Evolutionary conservation across 1,140 invertebrate genomes (phyloP), one percentile per base, ranked within the genome.

Genomic region (Carposina sasakii): DNA sequence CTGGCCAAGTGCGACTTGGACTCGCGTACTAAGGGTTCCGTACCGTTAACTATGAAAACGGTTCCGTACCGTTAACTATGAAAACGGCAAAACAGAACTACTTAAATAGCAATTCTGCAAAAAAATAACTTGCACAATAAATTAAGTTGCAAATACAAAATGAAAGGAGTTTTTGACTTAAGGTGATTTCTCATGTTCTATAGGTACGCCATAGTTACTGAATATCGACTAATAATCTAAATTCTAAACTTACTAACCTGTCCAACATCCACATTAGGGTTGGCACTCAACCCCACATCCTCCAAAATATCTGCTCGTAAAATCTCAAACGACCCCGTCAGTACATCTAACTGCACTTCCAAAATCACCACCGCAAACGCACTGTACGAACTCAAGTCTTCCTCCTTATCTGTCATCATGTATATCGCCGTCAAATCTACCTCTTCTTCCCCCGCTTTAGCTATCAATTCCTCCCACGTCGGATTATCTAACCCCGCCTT

Each of bases 201-300:
- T n/a, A n/a, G n/a, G n/a, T n/a, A n/a, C n/a, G n/a, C n/a, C n/a
- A n/a, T n/a, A n/a, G n/a, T n/a, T n/a, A n/a, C n/a, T n/a, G n/a
- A n/a, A n/a, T n/a, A n/a, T n/a, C n/a, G n/a, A n/a, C n/a, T n/a
- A n/a, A n/a, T n/a, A n/a, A n/a, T n/a, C 24, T 0, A 34, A 39
- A 30, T 16, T n/a, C 33, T 16, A 24, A 41, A 23, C 42, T 60
- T 46, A 72, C 52, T 26, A 24, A 89, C 81, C 86, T 98, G 95
- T 30, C 95, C 95, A 47, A 97, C 81, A 78, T 97, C 95, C 22
- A 95, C 81, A 58, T 88, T 81, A 9, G 93, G 93, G 75, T 89
- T 94, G 42, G 93, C 73, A 75, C 91, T 93, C 47, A 88, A 77
- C 2, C 92, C 93, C 2, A 88, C 87, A 68, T 95, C 93, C 72